These are phyloP conservation scores for Corydoras sp. DNA, from an alignment of 2,113 vertebrate genomes.

Conservation along the genomic window DNA sequence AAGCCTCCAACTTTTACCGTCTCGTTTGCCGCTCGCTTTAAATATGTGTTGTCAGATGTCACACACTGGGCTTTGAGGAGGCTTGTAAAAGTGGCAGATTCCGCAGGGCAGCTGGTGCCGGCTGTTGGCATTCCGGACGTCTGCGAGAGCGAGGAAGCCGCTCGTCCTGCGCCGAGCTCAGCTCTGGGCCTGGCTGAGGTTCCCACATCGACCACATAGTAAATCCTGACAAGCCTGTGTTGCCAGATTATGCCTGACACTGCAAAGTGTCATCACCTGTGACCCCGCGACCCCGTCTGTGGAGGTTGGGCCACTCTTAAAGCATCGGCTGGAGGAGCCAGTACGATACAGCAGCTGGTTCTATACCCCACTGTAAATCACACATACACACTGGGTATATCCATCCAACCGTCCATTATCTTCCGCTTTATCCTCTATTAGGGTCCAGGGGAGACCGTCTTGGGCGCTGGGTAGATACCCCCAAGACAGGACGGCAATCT, in stretches of 20 bases:
- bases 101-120: slow-evolving; percentile 64
- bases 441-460: too few relatives aligned
- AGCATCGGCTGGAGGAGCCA: background rate
- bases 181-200: slow-evolving; percentile 10
- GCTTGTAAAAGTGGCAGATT: slow-evolving; percentile 66
- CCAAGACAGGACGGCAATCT: too few relatives aligned
- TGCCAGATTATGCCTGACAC: background rate
- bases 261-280: background rate
- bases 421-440: too few relatives aligned
- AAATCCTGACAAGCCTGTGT: slow-evolving; percentile 4
- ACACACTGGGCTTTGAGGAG: slow-evolving; percentile 40
- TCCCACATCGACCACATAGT: slow-evolving; percentile 19
- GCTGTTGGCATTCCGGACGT: slow-evolving; percentile 62
- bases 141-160: slow-evolving; percentile 24
- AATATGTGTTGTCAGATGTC: slow-evolving; percentile 28
- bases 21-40: slow-evolving; percentile 1
- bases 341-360: slow-evolving; percentile 17
- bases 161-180: slow-evolving; percentile 13
- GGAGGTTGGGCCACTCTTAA: background rate
- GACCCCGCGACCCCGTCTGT: background rate
- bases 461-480: too few relatives aligned
- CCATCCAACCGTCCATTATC: too few relatives aligned
- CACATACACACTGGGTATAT: slow-evolving; percentile 24
- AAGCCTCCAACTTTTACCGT: too few relatives aligned
- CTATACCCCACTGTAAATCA: slow-evolving; percentile 30